These are phyloP conservation scores for Bugulina stolonifera DNA, from an alignment of 2,888 invertebrate species.

Conservation along the genomic window DNA sequence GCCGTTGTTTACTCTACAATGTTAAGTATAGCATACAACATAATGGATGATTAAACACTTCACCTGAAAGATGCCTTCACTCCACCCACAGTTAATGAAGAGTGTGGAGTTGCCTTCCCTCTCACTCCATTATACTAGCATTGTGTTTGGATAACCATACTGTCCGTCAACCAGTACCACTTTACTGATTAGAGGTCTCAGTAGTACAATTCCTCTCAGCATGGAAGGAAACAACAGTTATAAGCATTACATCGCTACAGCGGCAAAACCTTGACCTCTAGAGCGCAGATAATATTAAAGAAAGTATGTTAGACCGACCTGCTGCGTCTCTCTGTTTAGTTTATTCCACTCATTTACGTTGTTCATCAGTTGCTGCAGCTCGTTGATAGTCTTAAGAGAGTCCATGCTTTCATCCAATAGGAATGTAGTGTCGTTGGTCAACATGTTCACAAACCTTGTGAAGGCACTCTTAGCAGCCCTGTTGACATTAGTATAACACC, in stretches of 20 bases:
- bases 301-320: slow-evolving; percentile 9
- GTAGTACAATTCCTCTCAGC: background rate
- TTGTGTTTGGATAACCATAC: no score
- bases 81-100: no score
- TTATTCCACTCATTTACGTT: slow-evolving; percentile 65
- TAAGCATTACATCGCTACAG: background rate
- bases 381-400: slow-evolving; percentile 67
- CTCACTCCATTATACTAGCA: no score
- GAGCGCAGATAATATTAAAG: no score
- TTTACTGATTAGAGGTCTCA: no score
- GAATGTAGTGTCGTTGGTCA: slow-evolving; percentile 97
- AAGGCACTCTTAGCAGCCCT: slow-evolving; percentile 77
- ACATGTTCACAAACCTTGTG: slow-evolving; percentile 92
- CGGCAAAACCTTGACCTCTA: no score
- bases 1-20: slow-evolving; percentile 44
- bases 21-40: no score
- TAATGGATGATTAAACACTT: no score
- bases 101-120: no score
- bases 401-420: slow-evolving; percentile 90
- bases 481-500: no score
- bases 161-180: no score
- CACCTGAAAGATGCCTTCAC: no score
- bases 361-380: slow-evolving; percentile 76
- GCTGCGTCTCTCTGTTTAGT: slow-evolving; percentile 52
- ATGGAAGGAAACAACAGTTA: background rate